Evolutionary conservation across 2,888 invertebrate genomes (phyloP).

Genomic region (Gymnoscelis rufifasciata): DNA sequence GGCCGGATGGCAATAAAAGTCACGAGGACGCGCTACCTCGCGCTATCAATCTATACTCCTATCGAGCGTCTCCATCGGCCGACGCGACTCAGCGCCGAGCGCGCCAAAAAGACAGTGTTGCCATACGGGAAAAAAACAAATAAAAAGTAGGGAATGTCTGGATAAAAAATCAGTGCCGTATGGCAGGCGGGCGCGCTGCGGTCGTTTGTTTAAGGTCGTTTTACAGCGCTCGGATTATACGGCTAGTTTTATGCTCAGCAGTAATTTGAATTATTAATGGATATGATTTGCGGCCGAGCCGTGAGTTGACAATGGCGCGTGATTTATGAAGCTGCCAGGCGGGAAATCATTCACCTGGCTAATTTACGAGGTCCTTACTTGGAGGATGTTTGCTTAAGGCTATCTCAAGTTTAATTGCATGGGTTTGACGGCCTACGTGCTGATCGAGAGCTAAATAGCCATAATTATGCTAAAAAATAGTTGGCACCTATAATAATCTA

Average conservation of each 20-base stretch:
- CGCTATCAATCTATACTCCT: constrained; percentile 69
- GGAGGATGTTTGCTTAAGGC: background rate
- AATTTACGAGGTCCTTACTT: constrained; percentile 10
- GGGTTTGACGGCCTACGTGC: background rate
- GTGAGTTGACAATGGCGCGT: constrained; percentile 27
- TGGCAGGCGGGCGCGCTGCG: constrained; percentile 48
- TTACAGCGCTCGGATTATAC: constrained; percentile 34
- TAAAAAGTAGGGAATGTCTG: constrained; percentile 34
- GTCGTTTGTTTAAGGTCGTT: constrained; percentile 51
- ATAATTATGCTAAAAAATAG: background rate
- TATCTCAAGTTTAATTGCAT: constrained; percentile 4
- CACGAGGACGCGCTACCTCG: constrained; percentile 53
- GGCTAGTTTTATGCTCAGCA: constrained; percentile 29
- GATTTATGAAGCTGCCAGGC: constrained; percentile 28
- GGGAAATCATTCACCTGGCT: constrained; percentile 24
- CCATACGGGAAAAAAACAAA: constrained; percentile 36
- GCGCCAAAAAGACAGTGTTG: constrained; percentile 49
- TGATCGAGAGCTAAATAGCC: background rate
- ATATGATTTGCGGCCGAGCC: constrained; percentile 27
- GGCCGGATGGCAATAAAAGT: constrained; percentile 64
- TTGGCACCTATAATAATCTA: too few relatives aligned
- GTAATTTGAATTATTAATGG: constrained; percentile 32
- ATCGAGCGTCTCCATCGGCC: constrained; percentile 66
- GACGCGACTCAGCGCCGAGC: constrained; percentile 35
- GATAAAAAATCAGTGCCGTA: constrained; percentile 51